Conservation (phyloP, 2,797 vertebrate species). For the Xerus rutilus region DNA sequence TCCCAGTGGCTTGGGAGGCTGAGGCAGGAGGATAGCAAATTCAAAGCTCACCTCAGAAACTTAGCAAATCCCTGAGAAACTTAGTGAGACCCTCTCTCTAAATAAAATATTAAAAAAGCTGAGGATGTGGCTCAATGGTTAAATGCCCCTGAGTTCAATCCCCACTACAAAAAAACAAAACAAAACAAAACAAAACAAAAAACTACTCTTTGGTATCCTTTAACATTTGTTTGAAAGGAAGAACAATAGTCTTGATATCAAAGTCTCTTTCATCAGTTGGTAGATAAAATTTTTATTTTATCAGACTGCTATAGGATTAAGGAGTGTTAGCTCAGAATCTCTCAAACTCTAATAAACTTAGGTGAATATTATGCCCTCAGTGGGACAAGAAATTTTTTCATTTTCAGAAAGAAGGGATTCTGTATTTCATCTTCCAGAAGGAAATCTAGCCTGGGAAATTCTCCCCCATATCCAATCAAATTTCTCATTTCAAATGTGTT, state of each 20-base stretch:
- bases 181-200: too few relatives aligned
- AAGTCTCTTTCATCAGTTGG: background rate
- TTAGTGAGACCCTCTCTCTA: too few relatives aligned
- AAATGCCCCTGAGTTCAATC: too few relatives aligned
- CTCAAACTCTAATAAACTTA: background rate
- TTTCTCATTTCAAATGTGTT: constrained; percentile 10
- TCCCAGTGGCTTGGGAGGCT: too few relatives aligned
- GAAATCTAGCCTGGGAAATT: background rate
- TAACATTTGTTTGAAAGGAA: background rate
- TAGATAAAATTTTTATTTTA: constrained; percentile 44
- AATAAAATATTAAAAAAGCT: too few relatives aligned
- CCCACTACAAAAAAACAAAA: too few relatives aligned
- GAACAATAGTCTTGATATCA: background rate
- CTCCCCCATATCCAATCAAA: background rate
- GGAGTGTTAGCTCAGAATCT: background rate
- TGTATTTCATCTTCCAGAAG: background rate
- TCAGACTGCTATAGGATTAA: background rate
- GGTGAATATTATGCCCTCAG: background rate
- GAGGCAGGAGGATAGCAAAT: too few relatives aligned
- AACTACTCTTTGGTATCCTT: background rate
- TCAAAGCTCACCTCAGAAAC: too few relatives aligned
- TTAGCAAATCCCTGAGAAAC: too few relatives aligned
- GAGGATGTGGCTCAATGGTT: too few relatives aligned
- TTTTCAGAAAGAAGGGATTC: background rate
- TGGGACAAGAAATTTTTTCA: background rate